Conservation (phyloP, 2,113 vertebrate species). For the Osmerus mordax region DNA sequence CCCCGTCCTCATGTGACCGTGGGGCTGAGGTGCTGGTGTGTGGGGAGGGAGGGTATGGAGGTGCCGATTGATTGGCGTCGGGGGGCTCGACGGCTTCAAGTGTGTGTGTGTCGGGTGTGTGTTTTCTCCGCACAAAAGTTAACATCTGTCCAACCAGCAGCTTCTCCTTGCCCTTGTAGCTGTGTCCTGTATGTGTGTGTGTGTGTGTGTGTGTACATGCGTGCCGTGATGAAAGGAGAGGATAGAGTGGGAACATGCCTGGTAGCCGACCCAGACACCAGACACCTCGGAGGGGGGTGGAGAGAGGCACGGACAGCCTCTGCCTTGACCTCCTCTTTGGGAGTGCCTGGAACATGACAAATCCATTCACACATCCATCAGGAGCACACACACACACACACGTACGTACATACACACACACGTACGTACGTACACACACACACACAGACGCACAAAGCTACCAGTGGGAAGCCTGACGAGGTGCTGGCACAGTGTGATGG, state of each 20-base stretch:
- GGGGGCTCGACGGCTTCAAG: constrained; percentile 5
- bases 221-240: constrained; percentile 9
- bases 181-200: constrained; percentile 2
- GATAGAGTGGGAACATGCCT: constrained; percentile 41
- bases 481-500: not conserved
- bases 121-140: not conserved
- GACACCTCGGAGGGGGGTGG: constrained; percentile 21
- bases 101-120: constrained; percentile 9
- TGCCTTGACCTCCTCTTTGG: constrained; percentile 14
- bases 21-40: not conserved
- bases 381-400: not conserved
- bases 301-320: not conserved
- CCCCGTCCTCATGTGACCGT: too few relatives aligned
- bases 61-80: not conserved
- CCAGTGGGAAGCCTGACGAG: not conserved
- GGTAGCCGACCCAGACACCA: constrained; percentile 17
- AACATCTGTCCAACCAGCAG: not conserved
- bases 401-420: not conserved
- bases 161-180: not conserved
- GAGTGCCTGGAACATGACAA: constrained; percentile 51
- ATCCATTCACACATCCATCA: constrained; percentile 51
- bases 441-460: not conserved
- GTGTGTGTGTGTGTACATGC: constrained; percentile 21
- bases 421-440: not conserved
- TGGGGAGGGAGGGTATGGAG: not conserved